A percentile compares a stretch with the other conserved stretches of the same genome.
Evolutionary conservation across 2,113 vertebrate species (phyloP).

Genomic region (Thamnophis sirtalis): DNA sequence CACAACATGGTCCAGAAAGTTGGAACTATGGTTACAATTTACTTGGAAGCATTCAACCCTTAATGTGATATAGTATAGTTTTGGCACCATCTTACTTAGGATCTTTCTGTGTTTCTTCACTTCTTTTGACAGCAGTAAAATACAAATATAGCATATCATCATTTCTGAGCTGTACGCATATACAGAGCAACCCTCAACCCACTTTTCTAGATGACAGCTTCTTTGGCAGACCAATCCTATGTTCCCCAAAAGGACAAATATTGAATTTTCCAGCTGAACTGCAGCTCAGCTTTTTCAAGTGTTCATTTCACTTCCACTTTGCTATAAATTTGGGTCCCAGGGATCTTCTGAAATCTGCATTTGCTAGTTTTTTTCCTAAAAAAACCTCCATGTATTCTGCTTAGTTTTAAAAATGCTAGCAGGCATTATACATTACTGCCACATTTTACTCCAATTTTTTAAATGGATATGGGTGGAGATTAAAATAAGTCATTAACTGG

Average conservation of each 20-base stretch:
- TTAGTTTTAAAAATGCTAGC: not conserved
- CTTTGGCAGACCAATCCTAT: not conserved
- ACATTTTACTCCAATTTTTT: not conserved
- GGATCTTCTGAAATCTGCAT: not conserved
- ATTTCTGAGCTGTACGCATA: not conserved
- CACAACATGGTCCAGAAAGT: not conserved
- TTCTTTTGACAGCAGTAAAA: conserved; percentile 3
- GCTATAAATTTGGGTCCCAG: not conserved
- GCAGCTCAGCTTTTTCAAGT: not conserved
- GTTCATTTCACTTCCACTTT: not conserved
- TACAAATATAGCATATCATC: not conserved
- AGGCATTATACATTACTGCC: not conserved
- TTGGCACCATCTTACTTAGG: not conserved
- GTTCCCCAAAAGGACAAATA: conserved; percentile 6
- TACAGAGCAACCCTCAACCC: not conserved
- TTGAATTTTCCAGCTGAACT: conserved; percentile 19
- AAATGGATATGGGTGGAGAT: not conserved
- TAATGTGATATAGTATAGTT: not conserved
- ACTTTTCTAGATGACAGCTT: not conserved
- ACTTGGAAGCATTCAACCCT: not conserved
- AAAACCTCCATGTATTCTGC: not conserved
- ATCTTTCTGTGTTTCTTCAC: not conserved
- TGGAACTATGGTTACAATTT: not conserved
- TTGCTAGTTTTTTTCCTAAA: not conserved
- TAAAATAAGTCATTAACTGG: not conserved